These are phyloP conservation scores for Agonum fuliginosum DNA, from an alignment of 2,888 invertebrate species.

Conservation along the genomic window DNA sequence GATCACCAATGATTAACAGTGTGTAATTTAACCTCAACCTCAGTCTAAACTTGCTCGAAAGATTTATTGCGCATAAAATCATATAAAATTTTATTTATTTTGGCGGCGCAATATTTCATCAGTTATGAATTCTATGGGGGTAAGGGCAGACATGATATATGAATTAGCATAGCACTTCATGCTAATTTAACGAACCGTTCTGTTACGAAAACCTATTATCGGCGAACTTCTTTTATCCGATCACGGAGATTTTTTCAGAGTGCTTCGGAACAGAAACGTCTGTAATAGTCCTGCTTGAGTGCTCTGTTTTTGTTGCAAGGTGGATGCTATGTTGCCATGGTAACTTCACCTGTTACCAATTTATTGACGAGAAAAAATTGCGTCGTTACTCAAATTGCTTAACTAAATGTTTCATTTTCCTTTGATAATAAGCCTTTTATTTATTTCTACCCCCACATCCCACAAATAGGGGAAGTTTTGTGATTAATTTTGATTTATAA, in stretches of 20 bases:
- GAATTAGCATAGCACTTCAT: slow-evolving; percentile 38
- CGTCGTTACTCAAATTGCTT: slow-evolving; percentile 6
- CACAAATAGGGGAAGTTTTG: too few relatives aligned
- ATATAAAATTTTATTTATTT: slow-evolving; percentile 51
- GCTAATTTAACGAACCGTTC: slow-evolving; percentile 40
- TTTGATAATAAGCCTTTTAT: neutral
- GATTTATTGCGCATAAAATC: slow-evolving; percentile 44
- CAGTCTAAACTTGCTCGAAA: slow-evolving; percentile 23
- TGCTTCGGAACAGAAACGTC: slow-evolving; percentile 44
- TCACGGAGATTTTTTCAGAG: slow-evolving; percentile 32
- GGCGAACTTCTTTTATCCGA: slow-evolving; percentile 34
- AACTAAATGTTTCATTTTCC: slow-evolving; percentile 9
- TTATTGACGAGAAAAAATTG: slow-evolving; percentile 27
- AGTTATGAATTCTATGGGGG: slow-evolving; percentile 35
- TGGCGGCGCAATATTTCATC: slow-evolving; percentile 39
- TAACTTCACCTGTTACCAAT: slow-evolving; percentile 37
- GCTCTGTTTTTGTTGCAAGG: slow-evolving; percentile 40
- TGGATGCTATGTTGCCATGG: slow-evolving; percentile 39
- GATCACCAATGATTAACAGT: slow-evolving; percentile 39
- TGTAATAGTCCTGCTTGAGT: slow-evolving; percentile 40
- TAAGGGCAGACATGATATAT: slow-evolving; percentile 37
- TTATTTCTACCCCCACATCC: too few relatives aligned
- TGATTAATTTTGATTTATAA: too few relatives aligned
- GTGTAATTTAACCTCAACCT: slow-evolving; percentile 37
- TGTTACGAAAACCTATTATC: slow-evolving; percentile 18